Percentiles rank a stretch among this genome's conserved stretches.
Evolutionary conservation across 53 echinoderm and acorn worm genomes (phyloP).

Genomic region (Apostichopus leukothele): DNA sequence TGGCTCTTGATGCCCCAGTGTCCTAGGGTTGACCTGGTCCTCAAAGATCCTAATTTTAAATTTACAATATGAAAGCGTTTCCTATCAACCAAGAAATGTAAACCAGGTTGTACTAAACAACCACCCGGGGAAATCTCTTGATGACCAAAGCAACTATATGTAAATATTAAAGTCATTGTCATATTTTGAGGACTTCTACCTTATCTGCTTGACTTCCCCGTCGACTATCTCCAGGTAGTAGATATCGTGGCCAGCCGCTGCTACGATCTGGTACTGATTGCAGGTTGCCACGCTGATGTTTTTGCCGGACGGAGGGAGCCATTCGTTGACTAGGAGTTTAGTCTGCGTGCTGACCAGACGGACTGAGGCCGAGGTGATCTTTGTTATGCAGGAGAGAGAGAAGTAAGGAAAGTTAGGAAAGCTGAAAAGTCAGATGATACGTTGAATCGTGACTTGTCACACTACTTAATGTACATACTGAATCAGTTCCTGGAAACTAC

Average conservation of each 20-base stretch:
- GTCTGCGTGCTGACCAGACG: slow-evolving; percentile 81
- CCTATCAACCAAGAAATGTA: no score
- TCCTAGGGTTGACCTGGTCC: no score
- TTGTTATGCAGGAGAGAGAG: not conserved
- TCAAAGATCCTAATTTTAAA: no score
- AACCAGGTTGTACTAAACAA: no score
- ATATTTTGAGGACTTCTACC: slow-evolving; percentile 47
- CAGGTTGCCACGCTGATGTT: slow-evolving; percentile 96
- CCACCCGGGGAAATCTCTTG: no score
- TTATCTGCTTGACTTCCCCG: slow-evolving; percentile 85
- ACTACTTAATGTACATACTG: no score
- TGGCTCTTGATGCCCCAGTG: no score
- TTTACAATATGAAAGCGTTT: no score
- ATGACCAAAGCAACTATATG: no score
- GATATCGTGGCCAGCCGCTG: slow-evolving; percentile 84
- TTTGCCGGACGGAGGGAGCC: slow-evolving; percentile 79
- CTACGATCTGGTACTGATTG: slow-evolving; percentile 79
- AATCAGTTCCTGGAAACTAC: no score
- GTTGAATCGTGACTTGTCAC: no score
- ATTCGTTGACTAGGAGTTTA: slow-evolving; percentile 85
- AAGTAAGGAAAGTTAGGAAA: not conserved
- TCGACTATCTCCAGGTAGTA: slow-evolving; percentile 89
- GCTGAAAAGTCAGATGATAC: not conserved
- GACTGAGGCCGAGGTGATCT: slow-evolving; percentile 91
- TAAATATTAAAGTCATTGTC: no score